Evolutionary conservation across 2,888 invertebrate genomes (phyloP), one percentile per base, ranked within the genome.

Genomic region (Drosophila phalerata): DNA sequence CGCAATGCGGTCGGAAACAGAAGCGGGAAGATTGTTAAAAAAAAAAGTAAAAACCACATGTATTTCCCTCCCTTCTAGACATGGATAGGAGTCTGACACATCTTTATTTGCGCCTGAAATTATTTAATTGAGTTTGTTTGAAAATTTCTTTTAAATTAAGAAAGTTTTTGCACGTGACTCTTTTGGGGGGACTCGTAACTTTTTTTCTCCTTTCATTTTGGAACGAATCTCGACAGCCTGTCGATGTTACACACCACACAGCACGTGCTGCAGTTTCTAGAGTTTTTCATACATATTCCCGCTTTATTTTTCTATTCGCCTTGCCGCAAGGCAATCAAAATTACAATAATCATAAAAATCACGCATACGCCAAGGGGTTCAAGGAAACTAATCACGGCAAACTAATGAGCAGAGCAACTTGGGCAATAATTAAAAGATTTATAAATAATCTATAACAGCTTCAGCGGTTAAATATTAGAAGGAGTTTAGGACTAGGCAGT

Each of bases 51-150:
- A 71, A 83, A 63, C 66, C 73, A 64, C 66, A 75, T 75, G 48
- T 64, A 65, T 62, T 68, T 15, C 5, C 5, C 34, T 43, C 45
- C 49, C 13, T 13, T 15, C 13, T 6, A 17, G 42, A 3, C 49
- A 22, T 2, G 25, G 43, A 11, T 13, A 11, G 11, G 42, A 17
- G 67, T 57, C 72, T 62, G 49, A 56, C 76, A 78, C 77, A 86
- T 88, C 72, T 88, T 88, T 85, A 84, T 88, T 84, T 88, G 74
- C 57, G 78, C 77, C 76, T 73, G 72, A 80, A 86, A 85, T 86
- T 88, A 88, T 88, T 88, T 85, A 85, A 85, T 88, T 85, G 85
- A 86, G 85, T 88, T 85, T 85, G 88, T 88, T 85, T 73, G 80
- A 85, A 86, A 85, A 85, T 88, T 85, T 85, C 85, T 88, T 85